These are phyloP conservation scores for Rhagoletis pomonella DNA, from an alignment of 1,140 invertebrate species.

Conservation along the genomic window DNA sequence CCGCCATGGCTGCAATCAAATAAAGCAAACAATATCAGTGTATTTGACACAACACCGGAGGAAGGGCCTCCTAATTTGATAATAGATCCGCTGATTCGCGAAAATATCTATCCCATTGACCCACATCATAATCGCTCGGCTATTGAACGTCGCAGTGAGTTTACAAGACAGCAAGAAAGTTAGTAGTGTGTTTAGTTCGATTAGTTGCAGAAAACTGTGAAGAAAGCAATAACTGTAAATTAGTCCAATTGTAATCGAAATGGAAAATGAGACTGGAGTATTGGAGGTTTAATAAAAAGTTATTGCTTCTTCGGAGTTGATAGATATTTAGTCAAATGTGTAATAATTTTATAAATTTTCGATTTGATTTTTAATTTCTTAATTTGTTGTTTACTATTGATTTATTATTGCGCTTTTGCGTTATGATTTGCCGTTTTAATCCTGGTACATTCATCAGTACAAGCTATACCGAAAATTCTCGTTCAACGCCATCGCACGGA, in stretches of 20 bases:
- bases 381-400: neutral
- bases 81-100: constrained; percentile 65
- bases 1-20: constrained; percentile 78
- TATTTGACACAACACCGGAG: constrained; percentile 70
- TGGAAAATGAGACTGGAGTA: no score
- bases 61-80: constrained; percentile 63
- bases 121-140: constrained; percentile 68
- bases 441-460: constrained; percentile 61
- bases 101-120: constrained; percentile 72
- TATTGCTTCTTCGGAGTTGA: neutral
- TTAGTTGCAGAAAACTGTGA: neutral
- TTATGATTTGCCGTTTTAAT: constrained; percentile 24
- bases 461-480: constrained; percentile 74
- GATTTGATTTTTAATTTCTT: constrained; percentile 15
- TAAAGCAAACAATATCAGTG: constrained; percentile 66
- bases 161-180: constrained; percentile 72
- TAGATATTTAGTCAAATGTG: constrained; percentile 52
- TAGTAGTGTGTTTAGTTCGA: constrained; percentile 60
- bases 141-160: constrained; percentile 71
- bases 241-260: no score
- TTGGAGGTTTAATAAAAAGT: neutral
- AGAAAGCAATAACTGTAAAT: neutral
- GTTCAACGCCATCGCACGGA: constrained; percentile 78
- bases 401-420: neutral
- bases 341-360: neutral